Percentiles rank a stretch among this genome's conserved stretches.
These are phyloP conservation scores for Bradypus variegatus DNA, from an alignment of 2,797 vertebrate genomes.

Conservation along the genomic window DNA sequence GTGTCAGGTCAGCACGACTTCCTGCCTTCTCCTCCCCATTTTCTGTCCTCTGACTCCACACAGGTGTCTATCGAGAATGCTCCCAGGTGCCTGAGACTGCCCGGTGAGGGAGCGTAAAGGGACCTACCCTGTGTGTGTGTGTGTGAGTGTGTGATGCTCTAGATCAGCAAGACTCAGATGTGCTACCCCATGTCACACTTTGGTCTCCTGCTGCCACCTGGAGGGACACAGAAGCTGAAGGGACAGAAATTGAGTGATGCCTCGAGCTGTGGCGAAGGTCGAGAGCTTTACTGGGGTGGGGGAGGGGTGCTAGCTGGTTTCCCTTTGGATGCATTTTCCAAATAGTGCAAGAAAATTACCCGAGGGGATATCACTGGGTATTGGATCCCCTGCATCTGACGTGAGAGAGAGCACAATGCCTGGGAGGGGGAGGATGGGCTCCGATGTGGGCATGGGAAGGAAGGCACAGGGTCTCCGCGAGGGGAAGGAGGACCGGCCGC, in stretches of 20 bases:
- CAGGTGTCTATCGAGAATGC: not conserved
- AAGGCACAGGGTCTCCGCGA: no score
- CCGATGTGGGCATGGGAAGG: no score
- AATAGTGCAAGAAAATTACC: not conserved
- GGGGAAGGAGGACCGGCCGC: no score
- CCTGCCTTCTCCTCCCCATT: not conserved
- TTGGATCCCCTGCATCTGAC: not conserved
- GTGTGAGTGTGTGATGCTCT: not conserved
- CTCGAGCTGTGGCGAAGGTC: not conserved
- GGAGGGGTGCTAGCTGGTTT: not conserved
- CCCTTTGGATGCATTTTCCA: not conserved
- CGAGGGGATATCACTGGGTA: not conserved
- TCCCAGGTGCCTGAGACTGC: accelerated
- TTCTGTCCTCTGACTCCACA: not conserved
- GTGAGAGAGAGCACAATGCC: not conserved
- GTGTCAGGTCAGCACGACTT: not conserved
- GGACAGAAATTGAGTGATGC: not conserved
- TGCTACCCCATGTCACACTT: not conserved
- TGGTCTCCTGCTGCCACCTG: not conserved
- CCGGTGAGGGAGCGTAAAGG: no score
- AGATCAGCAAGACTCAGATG: not conserved
- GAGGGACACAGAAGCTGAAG: not conserved
- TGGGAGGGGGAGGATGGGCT: not conserved
- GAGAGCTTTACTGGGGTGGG: not conserved
- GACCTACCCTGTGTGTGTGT: no score